Base-by-base conservation (phyloP, 2,113 vertebrate species). In the Gadus chalcogrammus region DNA sequence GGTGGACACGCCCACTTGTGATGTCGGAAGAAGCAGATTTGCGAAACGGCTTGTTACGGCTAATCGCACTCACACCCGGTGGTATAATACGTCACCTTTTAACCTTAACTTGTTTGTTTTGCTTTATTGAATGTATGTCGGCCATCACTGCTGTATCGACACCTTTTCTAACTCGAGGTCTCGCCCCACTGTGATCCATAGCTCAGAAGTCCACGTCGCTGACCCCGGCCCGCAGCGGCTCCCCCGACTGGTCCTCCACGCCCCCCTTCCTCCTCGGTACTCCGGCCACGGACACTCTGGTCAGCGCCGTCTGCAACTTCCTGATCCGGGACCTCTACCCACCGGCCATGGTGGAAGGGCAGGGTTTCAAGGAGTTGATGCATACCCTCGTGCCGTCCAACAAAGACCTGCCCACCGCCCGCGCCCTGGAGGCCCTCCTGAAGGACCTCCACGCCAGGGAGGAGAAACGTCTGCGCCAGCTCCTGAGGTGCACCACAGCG, bases 281-380 rank as follows among this genome's bases (percentile, higher is more conserved):
- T 31, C 42, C 28, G 18, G 35, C 68, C 0, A 2, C 3, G 15
- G 55, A 86, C 5, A 2, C 76, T 22, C 82, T 90, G 65, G 87
- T 84, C 0, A 72, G 79, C 1, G 89, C 89, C 35, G 87, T 93
- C 18, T 64, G 82, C 17, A 86, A 86, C 76, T 93, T 92, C 64
- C 82, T 93, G 1, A 85, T 92, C 31, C 59, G 65, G 76, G 92
- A 93, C 67, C 82, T 92, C 3, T 87, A 91, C 69, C 89, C 90
- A 0, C 79, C 87, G 0, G 79, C 84, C 65, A 70, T 89, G 9
- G 88, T 90, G 2, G 90, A 90, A 68, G 92, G 91, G 0, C 70
- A 83, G 24, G 92, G 92, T 17, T 93, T 93, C 76, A 81, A 66
- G 42, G 85, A 89, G 62, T 84, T 93, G 78, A 73, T 93, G 65